Percentiles rank a stretch among this genome's conserved stretches.
These are phyloP conservation scores for Stegostoma tigrinum DNA, from an alignment of 2,113 vertebrate species.

Conservation along the genomic window DNA sequence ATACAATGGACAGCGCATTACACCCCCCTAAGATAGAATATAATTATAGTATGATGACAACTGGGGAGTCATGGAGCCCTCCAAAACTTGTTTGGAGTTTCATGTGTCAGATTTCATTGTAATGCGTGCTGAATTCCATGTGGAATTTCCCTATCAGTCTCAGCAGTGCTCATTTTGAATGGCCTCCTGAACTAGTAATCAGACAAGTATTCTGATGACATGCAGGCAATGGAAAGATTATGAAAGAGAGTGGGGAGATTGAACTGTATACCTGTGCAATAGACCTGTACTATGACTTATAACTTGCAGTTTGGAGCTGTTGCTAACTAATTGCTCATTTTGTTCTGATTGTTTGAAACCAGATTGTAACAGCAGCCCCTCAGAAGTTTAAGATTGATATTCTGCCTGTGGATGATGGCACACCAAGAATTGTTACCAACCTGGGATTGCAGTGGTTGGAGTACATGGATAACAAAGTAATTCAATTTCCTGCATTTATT, in stretches of 20 bases:
- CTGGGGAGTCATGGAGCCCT: not conserved
- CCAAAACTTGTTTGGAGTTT: not conserved
- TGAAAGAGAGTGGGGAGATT: not conserved
- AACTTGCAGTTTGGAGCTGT: not conserved
- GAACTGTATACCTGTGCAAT: not conserved
- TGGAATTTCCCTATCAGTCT: not conserved
- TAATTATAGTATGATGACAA: not conserved
- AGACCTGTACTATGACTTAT: not conserved
- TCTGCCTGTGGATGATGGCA: slow-evolving; percentile 79
- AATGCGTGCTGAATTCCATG: not conserved
- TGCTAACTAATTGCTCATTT: not conserved
- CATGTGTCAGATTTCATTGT: not conserved
- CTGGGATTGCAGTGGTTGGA: slow-evolving; percentile 93
- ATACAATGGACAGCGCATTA: not conserved
- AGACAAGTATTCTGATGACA: not conserved
- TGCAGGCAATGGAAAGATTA: not conserved
- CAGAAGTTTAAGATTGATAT: slow-evolving; percentile 84
- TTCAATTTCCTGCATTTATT: not conserved
- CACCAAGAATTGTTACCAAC: slow-evolving; percentile 84
- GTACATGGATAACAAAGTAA: slow-evolving; percentile 79
- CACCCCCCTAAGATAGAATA: not conserved
- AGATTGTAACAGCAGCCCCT: slow-evolving; percentile 78
- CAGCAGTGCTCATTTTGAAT: not conserved
- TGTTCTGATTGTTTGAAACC: slow-evolving; percentile 36
- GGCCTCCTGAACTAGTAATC: not conserved